Evolutionary conservation across 2,888 invertebrate genomes (phyloP).

Genomic region (Pristionchus entomophagus): DNA sequence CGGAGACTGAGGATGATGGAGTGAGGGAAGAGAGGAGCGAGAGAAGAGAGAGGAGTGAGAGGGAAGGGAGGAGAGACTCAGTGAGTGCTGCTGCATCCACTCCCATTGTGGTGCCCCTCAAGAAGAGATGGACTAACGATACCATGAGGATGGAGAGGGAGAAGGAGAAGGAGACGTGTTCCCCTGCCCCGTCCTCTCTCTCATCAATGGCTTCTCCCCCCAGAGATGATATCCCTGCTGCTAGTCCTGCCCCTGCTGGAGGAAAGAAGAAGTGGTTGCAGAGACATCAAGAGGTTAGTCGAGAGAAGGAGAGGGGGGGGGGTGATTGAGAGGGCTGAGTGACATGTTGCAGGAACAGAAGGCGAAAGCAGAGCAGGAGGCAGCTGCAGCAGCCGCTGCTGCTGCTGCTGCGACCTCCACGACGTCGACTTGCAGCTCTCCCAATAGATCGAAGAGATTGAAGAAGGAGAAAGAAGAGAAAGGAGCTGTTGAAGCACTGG

Average conservation of each 20-base stretch:
- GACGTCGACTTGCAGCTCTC: background rate
- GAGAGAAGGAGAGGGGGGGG: background rate
- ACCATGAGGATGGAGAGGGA: background rate
- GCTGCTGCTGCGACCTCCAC: background rate
- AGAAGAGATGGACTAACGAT: background rate
- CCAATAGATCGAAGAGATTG: background rate
- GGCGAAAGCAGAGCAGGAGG: background rate
- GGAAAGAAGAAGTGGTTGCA: slow-evolving; percentile 42
- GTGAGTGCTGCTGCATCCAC: background rate
- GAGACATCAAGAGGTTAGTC: slow-evolving; percentile 42
- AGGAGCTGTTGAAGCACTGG: background rate
- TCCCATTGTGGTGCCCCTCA: background rate
- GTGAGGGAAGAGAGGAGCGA: background rate
- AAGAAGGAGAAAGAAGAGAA: background rate
- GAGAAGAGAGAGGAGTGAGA: too few relatives aligned
- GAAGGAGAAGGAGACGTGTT: background rate
- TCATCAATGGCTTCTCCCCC: background rate
- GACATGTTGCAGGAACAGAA: background rate
- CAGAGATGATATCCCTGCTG: background rate
- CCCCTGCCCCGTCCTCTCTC: background rate
- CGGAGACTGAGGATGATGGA: background rate
- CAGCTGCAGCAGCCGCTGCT: background rate
- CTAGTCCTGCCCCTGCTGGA: background rate
- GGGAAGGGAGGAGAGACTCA: background rate
- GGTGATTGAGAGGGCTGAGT: too few relatives aligned